phyloP scores from a whole-genome alignment of 2,113 vertebrate species.

The Brienomyrus longianalis region DNA sequence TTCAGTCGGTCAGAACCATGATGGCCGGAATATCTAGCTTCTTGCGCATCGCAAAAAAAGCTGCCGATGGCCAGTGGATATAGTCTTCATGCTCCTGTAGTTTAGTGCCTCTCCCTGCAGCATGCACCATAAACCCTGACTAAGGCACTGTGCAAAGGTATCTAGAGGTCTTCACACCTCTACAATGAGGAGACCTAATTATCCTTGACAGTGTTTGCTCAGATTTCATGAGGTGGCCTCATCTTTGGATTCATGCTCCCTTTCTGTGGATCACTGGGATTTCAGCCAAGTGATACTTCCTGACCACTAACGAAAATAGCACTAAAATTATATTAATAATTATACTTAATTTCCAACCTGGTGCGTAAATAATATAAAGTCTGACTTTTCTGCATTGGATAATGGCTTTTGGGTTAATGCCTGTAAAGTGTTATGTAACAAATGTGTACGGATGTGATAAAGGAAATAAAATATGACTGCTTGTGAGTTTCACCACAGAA shows the following conservation, averaged over 20 bases:
- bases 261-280: constrained; percentile 13
- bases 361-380: background rate
- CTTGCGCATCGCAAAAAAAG: background rate
- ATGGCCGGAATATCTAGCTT: background rate
- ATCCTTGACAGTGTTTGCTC: constrained; percentile 64
- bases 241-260: constrained; percentile 14
- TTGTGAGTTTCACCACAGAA: background rate
- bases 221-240: constrained; percentile 59
- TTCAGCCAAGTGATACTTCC: background rate
- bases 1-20: background rate
- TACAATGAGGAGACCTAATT: constrained; percentile 52
- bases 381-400: background rate
- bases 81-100: background rate
- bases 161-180: constrained; percentile 47
- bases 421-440: background rate
- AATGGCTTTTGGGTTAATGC: background rate
- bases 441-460: background rate
- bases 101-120: background rate
- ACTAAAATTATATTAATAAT: background rate
- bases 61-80: background rate
- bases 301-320: background rate
- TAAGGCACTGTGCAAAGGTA: constrained; percentile 29
- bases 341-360: background rate
- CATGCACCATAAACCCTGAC: background rate
- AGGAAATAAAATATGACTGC: background rate